Evolutionary conservation across 1,140 invertebrate species (phyloP).

Genomic region (Camponotus floridanus): DNA sequence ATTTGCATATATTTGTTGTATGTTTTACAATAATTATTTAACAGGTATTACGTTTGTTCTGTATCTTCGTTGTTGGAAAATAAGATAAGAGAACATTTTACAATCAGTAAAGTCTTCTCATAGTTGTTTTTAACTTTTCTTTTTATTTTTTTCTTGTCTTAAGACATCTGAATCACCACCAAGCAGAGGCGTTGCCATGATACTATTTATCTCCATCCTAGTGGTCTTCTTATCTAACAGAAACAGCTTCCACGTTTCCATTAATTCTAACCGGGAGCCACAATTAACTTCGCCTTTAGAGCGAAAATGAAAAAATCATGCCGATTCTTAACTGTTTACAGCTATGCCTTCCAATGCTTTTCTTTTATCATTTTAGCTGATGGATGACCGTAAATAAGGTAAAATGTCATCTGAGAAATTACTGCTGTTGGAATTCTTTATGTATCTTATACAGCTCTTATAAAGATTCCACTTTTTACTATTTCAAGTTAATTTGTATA

Average conservation of each 20-base stretch:
- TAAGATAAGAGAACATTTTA: slow-evolving; percentile 37
- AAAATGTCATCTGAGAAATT: slow-evolving; percentile 17
- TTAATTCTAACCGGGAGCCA: slow-evolving; percentile 37
- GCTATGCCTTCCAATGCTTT: neutral
- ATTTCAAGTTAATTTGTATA: slow-evolving; percentile 16
- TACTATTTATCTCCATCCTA: slow-evolving; percentile 57
- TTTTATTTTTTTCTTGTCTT: slow-evolving; percentile 35
- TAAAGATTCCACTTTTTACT: neutral
- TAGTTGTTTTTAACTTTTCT: slow-evolving; percentile 2
- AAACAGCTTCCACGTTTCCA: slow-evolving; percentile 51
- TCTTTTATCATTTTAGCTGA: slow-evolving; percentile 23
- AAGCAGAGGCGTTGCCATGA: neutral
- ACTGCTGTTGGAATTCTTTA: neutral
- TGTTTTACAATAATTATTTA: slow-evolving; percentile 15
- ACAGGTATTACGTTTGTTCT: neutral
- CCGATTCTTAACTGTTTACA: slow-evolving; percentile 42
- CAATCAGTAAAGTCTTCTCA: neutral
- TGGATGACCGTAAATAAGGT: slow-evolving; percentile 35
- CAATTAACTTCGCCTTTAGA: slow-evolving; percentile 48
- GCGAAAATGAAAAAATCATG: slow-evolving; percentile 47
- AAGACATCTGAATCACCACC: slow-evolving; percentile 42
- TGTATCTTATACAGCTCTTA: neutral
- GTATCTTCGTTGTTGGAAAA: neutral
- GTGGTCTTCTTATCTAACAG: slow-evolving; percentile 45
- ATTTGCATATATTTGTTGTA: neutral